Conservation (phyloP, 2,888 invertebrate genomes). For the Rhingia campestris region DNA sequence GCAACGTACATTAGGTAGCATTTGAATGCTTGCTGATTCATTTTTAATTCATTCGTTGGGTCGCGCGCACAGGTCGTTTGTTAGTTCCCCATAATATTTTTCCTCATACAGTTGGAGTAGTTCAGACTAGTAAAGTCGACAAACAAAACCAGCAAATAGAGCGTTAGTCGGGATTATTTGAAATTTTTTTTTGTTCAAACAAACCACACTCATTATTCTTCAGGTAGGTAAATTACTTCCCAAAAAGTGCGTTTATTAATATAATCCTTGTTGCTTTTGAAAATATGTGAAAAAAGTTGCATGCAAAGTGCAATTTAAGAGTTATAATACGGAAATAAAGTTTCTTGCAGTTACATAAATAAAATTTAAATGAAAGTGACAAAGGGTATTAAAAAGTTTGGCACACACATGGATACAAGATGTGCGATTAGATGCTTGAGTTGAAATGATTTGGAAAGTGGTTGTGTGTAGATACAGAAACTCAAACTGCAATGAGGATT, state of each 20-base stretch:
- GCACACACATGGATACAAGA: conserved; percentile 23
- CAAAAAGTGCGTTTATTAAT: not conserved
- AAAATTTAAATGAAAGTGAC: conserved; percentile 43
- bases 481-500: not conserved
- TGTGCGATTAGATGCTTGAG: conserved; percentile 6
- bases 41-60: conserved; percentile 70
- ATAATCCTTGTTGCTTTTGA: too few species aligned
- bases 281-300: too few species aligned
- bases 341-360: conserved; percentile 52
- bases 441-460: conserved; percentile 1
- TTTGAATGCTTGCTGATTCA: conserved; percentile 68
- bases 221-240: conserved; percentile 48
- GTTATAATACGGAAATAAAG: not conserved
- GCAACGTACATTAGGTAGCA: conserved; percentile 63
- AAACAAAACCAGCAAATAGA: too few species aligned
- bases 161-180: too few species aligned
- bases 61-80: conserved; percentile 42
- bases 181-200: conserved; percentile 16
- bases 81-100: conserved; percentile 17
- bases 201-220: conserved; percentile 29
- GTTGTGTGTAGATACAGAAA: not conserved
- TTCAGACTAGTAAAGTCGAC: not conserved
- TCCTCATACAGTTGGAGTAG: not conserved
- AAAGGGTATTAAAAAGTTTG: conserved; percentile 20
- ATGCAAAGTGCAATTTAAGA: too few species aligned